Evolutionary conservation across 2,797 vertebrate genomes (phyloP), one percentile per base, ranked within the genome.

Genomic region (Aphelocoma californica): DNA sequence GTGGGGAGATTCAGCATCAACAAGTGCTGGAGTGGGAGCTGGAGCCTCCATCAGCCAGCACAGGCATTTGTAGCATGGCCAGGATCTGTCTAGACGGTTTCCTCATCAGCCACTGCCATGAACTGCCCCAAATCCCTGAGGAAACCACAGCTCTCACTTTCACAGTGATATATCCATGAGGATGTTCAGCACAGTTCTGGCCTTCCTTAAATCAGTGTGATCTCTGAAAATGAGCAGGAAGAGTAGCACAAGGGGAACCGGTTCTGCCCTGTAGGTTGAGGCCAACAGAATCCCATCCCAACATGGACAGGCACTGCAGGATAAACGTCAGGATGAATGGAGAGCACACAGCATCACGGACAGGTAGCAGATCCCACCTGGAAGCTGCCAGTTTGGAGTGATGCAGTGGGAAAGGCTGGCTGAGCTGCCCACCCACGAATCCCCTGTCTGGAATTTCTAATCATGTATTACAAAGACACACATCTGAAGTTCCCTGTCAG

Each of bases 271-370:
- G 25, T 1, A 6, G 40, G 14, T 1, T 34, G 36, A 70, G 31
- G 25, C 24, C 6, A 1, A 42, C 14, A 81, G 38, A 86, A 53
- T 53, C 9, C 2, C 20, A 29, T 18, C 78, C 56, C 79, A 48
- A 0, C 13, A 3, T 0, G 2, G 57, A 6, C 0, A 42, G 36
- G 57, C 53, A 42, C 1, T 10, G 51, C 67, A 58, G 54, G 47
- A 18, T 7, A 6, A 24, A 18, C 2, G 11, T 16, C 24, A 48
- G 51, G 74, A 34, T 14, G 21, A 81, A 19, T 0, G 5, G 38
- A 65, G 34, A 73, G 26, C 79, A 71, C 53, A 28, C 57, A 69
- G 50, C 40, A 77, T 6, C 15, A 26, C 0, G 1, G 71, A 14
- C n/a, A 67, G 45, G 45, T 13, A 29, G 53, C 9, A 70, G 54